Evolutionary conservation across 2,888 invertebrate genomes (phyloP), one percentile per base, ranked within the genome.

Genomic region (Pediacus dermestoides): DNA sequence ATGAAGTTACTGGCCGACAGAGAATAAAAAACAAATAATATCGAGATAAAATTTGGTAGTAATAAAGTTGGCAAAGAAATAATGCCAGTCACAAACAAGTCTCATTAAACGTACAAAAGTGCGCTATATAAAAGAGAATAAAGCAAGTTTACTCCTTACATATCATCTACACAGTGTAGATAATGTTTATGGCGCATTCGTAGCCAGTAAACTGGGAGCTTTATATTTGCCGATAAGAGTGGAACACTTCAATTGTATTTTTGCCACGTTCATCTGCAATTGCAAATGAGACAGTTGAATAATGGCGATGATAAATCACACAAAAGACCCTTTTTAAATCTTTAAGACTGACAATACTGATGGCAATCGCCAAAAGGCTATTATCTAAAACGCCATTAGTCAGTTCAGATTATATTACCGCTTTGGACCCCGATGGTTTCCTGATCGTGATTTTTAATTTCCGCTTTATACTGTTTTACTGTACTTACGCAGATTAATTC

Each of bases 381-480:
- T 63, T 64, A 64, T 64, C 62, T 59, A 55, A 51, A 58, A 54
- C 54, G 57, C 64, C 64, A 64, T 64, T 64, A 64, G 60, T 64
- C 60, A 61, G 58, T 50, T 57, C 53, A 49, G 63, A 63, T 63
- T 61, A 61, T 62, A 63, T 63, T 61, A 62, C 59, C 48, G 55
- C 52, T 46, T 55, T 55, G 55, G 41, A 32, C 35, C 37, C 40
- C 52, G 57, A 52, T 52, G 53, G 53, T 58, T 63, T 63, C 64
- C 59, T 55, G 58, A 55, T 59, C 57, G 53, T 54, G 59, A 62
- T 62, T 61, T 64, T 66, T 62, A 59, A 60, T 60, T 60, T 59
- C 58, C 60, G 53, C 50, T n/a, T n/a, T n/a, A n/a, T n/a, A n/a
- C n/a, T n/a, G n/a, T n/a, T n/a, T n/a, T n/a, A n/a, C n/a, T n/a